Percentiles rank a stretch among this genome's conserved stretches.
These are phyloP conservation scores for Sycophaga agraensis DNA, from an alignment of 1,140 invertebrate genomes.

Conservation along the genomic window DNA sequence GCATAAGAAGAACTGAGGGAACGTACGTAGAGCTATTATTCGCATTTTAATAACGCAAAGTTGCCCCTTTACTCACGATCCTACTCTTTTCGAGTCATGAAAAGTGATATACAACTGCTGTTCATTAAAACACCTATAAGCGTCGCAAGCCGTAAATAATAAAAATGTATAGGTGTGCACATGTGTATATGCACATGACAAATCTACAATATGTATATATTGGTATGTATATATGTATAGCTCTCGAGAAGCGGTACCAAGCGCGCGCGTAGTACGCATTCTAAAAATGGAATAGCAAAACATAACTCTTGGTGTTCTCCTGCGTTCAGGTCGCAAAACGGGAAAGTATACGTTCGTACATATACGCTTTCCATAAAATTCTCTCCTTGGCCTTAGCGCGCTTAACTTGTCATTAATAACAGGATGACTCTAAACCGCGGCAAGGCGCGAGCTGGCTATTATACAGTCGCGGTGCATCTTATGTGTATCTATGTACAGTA, in stretches of 20 bases:
- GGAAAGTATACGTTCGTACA: constrained; percentile 23
- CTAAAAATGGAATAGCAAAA: constrained; percentile 26
- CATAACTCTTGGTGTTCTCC: constrained; percentile 19
- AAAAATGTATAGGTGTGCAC: constrained; percentile 1
- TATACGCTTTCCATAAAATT: constrained; percentile 27
- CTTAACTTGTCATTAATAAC: constrained; percentile 25
- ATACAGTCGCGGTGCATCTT: not conserved
- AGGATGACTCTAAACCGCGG: constrained; percentile 27
- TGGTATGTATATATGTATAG: not conserved
- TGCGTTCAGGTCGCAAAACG: constrained; percentile 22
- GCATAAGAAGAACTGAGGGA: too few species aligned
- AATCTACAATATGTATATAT: too few species aligned
- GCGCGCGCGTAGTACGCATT: constrained; percentile 1
- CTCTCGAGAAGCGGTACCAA: not conserved
- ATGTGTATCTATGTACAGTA: too few species aligned
- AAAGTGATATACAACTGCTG: constrained; percentile 30
- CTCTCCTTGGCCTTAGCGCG: not conserved
- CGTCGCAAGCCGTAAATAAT: constrained; percentile 23
- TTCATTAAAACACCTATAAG: constrained; percentile 24
- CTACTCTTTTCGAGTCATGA: constrained; percentile 18
- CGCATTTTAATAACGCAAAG: constrained; percentile 24
- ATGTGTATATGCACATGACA: not conserved
- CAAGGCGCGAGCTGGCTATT: constrained; percentile 4
- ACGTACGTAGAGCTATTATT: constrained; percentile 4
- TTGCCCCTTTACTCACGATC: constrained; percentile 9